These are phyloP conservation scores for Zaprionus camerounensis DNA, from an alignment of 1,140 invertebrate species.

Conservation along the genomic window DNA sequence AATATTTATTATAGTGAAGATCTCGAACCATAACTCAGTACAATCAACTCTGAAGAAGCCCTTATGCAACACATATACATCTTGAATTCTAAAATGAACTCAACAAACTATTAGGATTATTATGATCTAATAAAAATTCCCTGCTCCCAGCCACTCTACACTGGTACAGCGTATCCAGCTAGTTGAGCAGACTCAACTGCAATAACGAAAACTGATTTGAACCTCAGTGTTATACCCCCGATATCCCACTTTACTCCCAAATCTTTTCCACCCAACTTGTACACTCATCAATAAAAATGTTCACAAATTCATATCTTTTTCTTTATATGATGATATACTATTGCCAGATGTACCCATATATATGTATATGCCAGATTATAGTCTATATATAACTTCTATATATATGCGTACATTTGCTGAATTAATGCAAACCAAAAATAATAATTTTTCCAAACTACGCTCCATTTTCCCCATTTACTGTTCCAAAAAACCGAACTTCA, in stretches of 20 bases:
- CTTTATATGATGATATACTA: constrained; percentile 14
- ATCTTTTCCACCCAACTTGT: constrained; percentile 6
- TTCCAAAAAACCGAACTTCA: constrained; percentile 58
- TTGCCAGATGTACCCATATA: constrained; percentile 8
- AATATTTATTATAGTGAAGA: no score
- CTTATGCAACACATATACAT: no score
- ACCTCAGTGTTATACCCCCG: neutral
- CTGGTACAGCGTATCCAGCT: constrained; percentile 21
- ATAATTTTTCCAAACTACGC: constrained; percentile 54
- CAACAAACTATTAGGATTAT: no score
- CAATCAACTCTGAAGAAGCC: no score
- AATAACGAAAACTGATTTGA: neutral
- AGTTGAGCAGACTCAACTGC: constrained; percentile 27
- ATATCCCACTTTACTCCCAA: neutral
- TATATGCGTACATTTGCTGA: constrained; percentile 44
- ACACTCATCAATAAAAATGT: neutral
- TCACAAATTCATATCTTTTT: constrained; percentile 19
- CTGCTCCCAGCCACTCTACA: neutral
- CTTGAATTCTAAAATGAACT: no score
- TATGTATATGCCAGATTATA: neutral
- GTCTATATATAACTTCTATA: constrained; percentile 48
- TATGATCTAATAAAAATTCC: no score
- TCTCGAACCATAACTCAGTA: no score
- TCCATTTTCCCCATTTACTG: constrained; percentile 62
- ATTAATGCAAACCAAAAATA: constrained; percentile 46